phyloP scores from a whole-genome alignment of 2,113 vertebrate species.

The Myocastor coypus region DNA sequence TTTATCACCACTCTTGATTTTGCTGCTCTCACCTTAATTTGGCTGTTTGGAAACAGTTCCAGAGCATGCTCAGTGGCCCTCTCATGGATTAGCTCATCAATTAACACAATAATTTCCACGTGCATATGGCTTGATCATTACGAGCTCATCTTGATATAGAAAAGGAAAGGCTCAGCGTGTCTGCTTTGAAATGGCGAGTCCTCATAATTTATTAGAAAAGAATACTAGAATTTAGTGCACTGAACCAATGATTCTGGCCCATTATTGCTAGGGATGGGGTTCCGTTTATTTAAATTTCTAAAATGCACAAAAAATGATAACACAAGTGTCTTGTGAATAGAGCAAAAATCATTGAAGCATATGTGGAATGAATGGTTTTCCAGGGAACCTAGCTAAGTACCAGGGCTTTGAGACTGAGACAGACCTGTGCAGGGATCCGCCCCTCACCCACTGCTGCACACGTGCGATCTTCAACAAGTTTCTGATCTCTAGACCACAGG shows the following conservation, averaged over 20 bases:
- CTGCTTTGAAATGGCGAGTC: background rate
- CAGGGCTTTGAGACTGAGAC: background rate
- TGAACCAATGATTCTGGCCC: background rate
- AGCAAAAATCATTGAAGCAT: background rate
- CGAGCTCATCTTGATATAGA: conserved; percentile 6
- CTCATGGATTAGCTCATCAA: background rate
- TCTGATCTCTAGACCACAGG: background rate
- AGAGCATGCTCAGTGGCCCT: background rate
- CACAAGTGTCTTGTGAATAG: background rate
- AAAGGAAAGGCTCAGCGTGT: background rate
- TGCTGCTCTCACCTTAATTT: conserved; percentile 52
- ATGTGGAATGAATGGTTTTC: background rate
- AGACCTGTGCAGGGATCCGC: background rate
- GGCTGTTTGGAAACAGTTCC: conserved; percentile 32
- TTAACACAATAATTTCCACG: conserved; percentile 53
- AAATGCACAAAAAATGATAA: background rate
- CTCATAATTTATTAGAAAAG: background rate
- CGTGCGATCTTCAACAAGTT: background rate
- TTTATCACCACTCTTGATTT: conserved; percentile 9
- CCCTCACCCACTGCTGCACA: too few species aligned
- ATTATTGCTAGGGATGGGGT: background rate
- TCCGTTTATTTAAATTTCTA: background rate
- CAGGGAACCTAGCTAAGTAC: too few species aligned
- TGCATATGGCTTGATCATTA: background rate
- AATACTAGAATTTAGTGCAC: background rate